These are phyloP conservation scores for Apantesis nais DNA, from an alignment of 2,888 invertebrate genomes.

Conservation along the genomic window DNA sequence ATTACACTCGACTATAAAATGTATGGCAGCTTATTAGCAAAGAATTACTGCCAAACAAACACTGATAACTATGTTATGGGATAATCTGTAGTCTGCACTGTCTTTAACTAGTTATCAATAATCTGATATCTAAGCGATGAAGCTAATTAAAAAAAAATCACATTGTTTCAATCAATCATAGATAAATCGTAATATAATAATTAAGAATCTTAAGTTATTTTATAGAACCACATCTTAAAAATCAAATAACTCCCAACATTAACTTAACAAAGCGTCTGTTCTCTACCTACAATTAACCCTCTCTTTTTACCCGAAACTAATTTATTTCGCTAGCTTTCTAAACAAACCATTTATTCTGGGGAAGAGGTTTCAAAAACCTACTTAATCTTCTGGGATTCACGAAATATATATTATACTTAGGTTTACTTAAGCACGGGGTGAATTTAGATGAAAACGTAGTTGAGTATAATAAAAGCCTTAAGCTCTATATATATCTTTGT, in stretches of 20 bases:
- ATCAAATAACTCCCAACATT: constrained; percentile 20
- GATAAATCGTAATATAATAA: too few relatives aligned
- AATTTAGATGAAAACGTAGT: constrained; percentile 26
- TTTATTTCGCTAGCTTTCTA: constrained; percentile 31
- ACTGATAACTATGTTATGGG: not conserved
- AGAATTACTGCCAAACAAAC: not conserved
- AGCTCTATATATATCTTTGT: constrained; percentile 24
- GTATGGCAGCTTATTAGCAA: not conserved
- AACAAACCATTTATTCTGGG: constrained; percentile 33
- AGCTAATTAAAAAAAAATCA: not conserved
- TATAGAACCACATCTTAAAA: not conserved
- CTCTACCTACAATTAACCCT: constrained; percentile 24
- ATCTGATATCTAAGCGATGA: not conserved
- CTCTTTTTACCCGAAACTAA: constrained; percentile 34
- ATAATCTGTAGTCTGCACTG: not conserved
- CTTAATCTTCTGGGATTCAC: constrained; percentile 30
- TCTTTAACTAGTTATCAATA: not conserved
- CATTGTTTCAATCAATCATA: too few relatives aligned
- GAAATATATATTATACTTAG: constrained; percentile 7
- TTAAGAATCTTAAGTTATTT: not conserved
- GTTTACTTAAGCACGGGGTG: constrained; percentile 9
- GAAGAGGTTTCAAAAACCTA: constrained; percentile 18
- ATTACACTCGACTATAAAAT: not conserved
- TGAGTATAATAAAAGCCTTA: constrained; percentile 13
- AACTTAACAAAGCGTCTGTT: constrained; percentile 16